Conservation (phyloP, 2,888 invertebrate species). For the Celastrina argiolus region DNA sequence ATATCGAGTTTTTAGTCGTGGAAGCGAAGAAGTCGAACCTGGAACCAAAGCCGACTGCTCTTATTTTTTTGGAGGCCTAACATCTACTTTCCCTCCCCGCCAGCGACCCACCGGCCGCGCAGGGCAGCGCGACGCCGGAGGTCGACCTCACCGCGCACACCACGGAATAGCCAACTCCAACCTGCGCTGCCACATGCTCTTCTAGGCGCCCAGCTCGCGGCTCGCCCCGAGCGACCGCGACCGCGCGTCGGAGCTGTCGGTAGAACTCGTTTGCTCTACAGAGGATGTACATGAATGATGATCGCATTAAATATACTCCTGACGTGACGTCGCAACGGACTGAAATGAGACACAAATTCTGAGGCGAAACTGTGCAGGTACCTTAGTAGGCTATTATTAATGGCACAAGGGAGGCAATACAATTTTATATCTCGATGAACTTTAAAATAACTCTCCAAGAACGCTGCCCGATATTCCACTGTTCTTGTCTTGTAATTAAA, state of each 20-base stretch:
- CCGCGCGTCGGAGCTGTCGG: conserved; percentile 24
- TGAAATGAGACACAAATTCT: conserved; percentile 45
- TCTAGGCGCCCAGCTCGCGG: conserved; percentile 52
- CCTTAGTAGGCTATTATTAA: conserved; percentile 59
- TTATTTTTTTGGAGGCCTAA: conserved; percentile 95
- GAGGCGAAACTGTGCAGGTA: conserved; percentile 49
- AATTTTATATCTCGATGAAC: conserved; percentile 43
- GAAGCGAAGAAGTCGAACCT: conserved; percentile 95
- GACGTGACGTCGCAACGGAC: conserved; percentile 55
- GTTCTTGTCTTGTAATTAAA: conserved; percentile 47
- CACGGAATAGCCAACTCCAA: conserved; percentile 78
- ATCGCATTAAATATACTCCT: conserved; percentile 39
- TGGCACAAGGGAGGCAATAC: conserved; percentile 72
- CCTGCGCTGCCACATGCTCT: conserved; percentile 79
- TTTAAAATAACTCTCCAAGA: conserved; percentile 50
- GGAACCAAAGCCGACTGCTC: conserved; percentile 93
- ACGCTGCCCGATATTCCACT: conserved; percentile 54
- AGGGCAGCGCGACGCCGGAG: conserved; percentile 79
- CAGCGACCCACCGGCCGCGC: conserved; percentile 85
- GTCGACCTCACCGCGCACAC: conserved; percentile 80
- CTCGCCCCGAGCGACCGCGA: conserved; percentile 26
- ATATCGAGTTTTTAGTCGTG: conserved; percentile 95
- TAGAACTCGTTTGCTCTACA: conserved; percentile 47
- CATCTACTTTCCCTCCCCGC: conserved; percentile 92
- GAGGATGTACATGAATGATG: conserved; percentile 40